Evolutionary conservation across 2,888 invertebrate species (phyloP).

Genomic region (Eilema depressum): DNA sequence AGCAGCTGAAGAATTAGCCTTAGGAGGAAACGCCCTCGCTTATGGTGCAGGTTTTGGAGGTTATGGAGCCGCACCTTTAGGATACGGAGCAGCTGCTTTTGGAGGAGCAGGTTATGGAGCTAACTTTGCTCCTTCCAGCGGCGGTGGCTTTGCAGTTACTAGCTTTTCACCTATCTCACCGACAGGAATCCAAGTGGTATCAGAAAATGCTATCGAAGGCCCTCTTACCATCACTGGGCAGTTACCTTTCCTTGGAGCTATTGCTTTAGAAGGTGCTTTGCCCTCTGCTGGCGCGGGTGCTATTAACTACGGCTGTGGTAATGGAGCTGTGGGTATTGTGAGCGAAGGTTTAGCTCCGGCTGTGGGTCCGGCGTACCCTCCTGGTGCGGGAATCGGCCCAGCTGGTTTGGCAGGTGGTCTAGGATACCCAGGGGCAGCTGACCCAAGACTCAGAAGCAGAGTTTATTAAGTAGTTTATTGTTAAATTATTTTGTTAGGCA

Average conservation of each 20-base stretch:
- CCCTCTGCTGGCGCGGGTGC: conserved; percentile 59
- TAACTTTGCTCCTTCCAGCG: conserved; percentile 37
- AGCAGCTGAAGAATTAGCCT: conserved; percentile 38
- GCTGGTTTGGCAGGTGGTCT: conserved; percentile 10
- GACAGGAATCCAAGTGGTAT: conserved; percentile 55
- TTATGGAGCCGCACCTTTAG: conserved; percentile 9
- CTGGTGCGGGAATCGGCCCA: background rate
- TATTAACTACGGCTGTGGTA: conserved; percentile 63
- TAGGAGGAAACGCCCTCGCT: conserved; percentile 19
- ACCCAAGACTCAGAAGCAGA: conserved; percentile 13
- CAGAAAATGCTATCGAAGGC: conserved; percentile 56
- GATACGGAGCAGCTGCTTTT: background rate
- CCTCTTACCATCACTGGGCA: conserved; percentile 47
- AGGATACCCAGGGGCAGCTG: conserved; percentile 9
- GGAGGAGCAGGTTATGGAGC: conserved; percentile 15
- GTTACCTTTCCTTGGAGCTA: conserved; percentile 54
- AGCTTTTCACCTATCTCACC: conserved; percentile 60
- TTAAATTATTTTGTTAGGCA: background rate
- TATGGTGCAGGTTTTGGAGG: conserved; percentile 23
- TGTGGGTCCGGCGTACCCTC: conserved; percentile 16
- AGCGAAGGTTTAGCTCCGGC: conserved; percentile 43
- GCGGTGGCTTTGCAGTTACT: conserved; percentile 51
- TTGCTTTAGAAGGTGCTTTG: conserved; percentile 52
- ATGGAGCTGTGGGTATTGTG: conserved; percentile 59
- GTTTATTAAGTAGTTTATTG: background rate